These are phyloP conservation scores for Anguilla obscura DNA, from an alignment of 2,797 vertebrate genomes.

Conservation along the genomic window DNA sequence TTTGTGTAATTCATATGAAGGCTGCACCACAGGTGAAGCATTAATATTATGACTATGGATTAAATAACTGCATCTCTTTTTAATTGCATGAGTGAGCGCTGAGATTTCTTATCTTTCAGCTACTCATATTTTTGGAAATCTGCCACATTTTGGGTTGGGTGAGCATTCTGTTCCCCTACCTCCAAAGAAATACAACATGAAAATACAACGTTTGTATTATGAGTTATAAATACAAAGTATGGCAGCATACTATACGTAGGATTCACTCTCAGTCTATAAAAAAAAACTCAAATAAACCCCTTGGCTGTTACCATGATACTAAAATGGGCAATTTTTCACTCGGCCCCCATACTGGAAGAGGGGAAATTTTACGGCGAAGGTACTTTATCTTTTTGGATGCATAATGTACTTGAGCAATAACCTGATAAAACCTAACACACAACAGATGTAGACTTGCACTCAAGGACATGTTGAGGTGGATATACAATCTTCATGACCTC, in stretches of 20 bases:
- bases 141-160: neutral
- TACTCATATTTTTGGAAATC: neutral
- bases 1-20: too few species aligned
- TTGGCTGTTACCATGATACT: neutral
- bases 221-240: neutral
- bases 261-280: neutral
- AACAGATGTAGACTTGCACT: neutral
- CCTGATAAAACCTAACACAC: neutral
- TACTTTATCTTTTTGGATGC: neutral
- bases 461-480: neutral
- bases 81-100: neutral
- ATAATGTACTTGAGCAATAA: neutral
- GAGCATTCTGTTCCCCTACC: neutral
- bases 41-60: neutral
- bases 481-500: neutral
- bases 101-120: neutral
- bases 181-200: neutral
- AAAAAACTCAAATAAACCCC: neutral
- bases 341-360: neutral
- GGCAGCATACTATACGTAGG: neutral
- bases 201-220: neutral
- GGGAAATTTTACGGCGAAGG: neutral
- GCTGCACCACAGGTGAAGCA: neutral
- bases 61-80: neutral
- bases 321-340: neutral